A percentile compares a stretch with the other conserved stretches of the same genome.
Evolutionary conservation across 2,113 vertebrate species (phyloP).

Genomic region (Pluvialis apricaria): DNA sequence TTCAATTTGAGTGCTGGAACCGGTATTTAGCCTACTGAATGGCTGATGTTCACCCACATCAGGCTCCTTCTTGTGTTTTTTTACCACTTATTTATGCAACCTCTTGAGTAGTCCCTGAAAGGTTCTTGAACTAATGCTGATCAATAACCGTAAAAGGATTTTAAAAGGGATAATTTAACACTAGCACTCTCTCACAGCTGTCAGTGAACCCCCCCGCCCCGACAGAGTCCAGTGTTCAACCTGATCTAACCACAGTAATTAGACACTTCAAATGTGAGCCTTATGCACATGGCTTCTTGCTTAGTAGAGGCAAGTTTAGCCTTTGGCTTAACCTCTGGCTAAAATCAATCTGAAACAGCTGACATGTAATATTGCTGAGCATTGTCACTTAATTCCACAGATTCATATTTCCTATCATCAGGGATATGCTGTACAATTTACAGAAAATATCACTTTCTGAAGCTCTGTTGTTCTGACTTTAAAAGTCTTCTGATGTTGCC

Average conservation of each 20-base stretch:
- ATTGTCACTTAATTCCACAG: not conserved
- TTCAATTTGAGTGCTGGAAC: not conserved
- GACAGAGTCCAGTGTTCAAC: not conserved
- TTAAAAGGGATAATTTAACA: not conserved
- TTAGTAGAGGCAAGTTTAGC: not conserved
- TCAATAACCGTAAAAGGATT: not conserved
- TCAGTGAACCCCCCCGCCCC: not conserved
- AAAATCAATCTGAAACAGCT: not conserved
- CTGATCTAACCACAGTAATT: not conserved
- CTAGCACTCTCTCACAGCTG: not conserved
- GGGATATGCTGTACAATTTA: not conserved
- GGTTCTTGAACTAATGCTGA: not conserved
- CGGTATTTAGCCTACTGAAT: not conserved
- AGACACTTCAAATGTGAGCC: not conserved
- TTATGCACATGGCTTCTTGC: not conserved
- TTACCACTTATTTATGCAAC: not conserved
- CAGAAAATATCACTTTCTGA: not conserved
- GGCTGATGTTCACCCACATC: not conserved
- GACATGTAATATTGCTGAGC: not conserved
- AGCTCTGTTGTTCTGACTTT: not conserved
- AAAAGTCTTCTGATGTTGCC: not conserved
- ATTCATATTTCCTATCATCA: not conserved
- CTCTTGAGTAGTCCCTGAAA: not conserved
- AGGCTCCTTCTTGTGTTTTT: not conserved
- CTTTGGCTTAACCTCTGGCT: constrained; percentile 23